phyloP scores from a whole-genome alignment of 2,113 vertebrate genomes.

The Toxostoma redivivum region DNA sequence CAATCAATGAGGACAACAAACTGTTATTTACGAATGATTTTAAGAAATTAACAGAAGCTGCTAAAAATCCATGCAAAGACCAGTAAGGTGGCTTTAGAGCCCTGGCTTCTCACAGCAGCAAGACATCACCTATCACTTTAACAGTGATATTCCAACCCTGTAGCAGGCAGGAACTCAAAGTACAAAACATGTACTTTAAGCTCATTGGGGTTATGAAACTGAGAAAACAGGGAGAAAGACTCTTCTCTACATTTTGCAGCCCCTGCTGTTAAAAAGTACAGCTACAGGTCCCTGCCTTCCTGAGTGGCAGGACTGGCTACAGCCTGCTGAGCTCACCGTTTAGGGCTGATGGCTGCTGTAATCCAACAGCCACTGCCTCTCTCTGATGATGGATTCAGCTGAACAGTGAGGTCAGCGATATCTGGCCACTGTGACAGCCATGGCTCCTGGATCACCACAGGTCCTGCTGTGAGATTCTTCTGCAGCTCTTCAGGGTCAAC shows the following conservation, averaged over 20 bases:
- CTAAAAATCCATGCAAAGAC: not conserved
- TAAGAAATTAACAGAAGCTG: not conserved
- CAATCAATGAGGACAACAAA: not conserved
- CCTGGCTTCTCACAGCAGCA: not conserved
- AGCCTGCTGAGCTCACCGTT: not conserved
- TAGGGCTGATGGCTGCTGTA: not conserved
- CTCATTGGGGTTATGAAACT: not conserved
- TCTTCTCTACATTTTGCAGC: not conserved
- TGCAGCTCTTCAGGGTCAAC: not conserved
- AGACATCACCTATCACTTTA: not conserved
- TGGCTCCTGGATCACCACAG: not conserved
- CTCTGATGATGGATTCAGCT: not conserved
- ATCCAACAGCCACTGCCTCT: not conserved
- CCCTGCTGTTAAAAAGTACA: not conserved
- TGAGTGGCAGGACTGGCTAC: not conserved
- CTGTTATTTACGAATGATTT: not conserved
- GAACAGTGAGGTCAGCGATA: not conserved
- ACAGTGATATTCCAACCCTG: not conserved
- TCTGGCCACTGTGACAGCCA: not conserved
- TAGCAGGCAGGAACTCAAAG: not conserved
- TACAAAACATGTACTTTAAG: not conserved
- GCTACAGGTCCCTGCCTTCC: not conserved
- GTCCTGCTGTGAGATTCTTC: constrained; percentile 20
- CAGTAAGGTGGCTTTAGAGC: not conserved
- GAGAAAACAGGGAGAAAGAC: not conserved